These are phyloP conservation scores for Dendrolimus pini DNA, from an alignment of 2,888 invertebrate genomes.

Conservation along the genomic window DNA sequence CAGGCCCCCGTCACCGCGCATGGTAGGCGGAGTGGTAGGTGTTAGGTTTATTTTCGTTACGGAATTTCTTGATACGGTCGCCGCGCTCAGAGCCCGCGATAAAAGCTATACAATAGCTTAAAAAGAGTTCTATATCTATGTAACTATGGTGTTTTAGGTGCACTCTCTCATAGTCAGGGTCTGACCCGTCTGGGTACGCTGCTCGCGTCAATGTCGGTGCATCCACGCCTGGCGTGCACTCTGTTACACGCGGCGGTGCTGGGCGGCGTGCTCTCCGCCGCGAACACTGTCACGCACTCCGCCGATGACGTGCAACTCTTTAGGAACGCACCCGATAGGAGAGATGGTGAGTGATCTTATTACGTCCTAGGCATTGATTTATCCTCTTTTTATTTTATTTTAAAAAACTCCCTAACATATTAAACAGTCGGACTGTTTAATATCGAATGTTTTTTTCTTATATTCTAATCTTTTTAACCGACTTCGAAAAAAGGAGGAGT, in stretches of 20 bases:
- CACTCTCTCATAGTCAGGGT: slow-evolving; percentile 74
- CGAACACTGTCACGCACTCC: slow-evolving; percentile 31
- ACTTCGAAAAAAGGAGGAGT: too few species aligned
- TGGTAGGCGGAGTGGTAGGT: too few species aligned
- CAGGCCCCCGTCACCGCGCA: too few species aligned
- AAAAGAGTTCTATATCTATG: too few species aligned
- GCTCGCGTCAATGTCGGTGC: slow-evolving; percentile 70
- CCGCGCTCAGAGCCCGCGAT: too few species aligned
- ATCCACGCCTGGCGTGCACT: slow-evolving; percentile 78
- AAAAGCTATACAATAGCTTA: too few species aligned
- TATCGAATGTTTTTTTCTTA: background rate
- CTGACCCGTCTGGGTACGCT: slow-evolving; percentile 79
- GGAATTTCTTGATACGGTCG: too few species aligned
- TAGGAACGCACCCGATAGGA: slow-evolving; percentile 55
- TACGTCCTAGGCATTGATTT: background rate
- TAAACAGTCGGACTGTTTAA: too few species aligned
- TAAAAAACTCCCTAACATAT: too few species aligned
- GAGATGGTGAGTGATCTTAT: slow-evolving; percentile 29
- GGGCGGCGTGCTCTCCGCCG: slow-evolving; percentile 58
- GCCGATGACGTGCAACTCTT: slow-evolving; percentile 74
- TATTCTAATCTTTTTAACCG: background rate
- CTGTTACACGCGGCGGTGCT: slow-evolving; percentile 76
- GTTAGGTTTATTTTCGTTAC: too few species aligned
- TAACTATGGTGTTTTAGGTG: slow-evolving; percentile 37
- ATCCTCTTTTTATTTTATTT: too few species aligned